Percentiles rank a stretch among this genome's conserved stretches.
Conservation (phyloP, 1,140 invertebrate genomes). For the Procambarus clarkii region DNA sequence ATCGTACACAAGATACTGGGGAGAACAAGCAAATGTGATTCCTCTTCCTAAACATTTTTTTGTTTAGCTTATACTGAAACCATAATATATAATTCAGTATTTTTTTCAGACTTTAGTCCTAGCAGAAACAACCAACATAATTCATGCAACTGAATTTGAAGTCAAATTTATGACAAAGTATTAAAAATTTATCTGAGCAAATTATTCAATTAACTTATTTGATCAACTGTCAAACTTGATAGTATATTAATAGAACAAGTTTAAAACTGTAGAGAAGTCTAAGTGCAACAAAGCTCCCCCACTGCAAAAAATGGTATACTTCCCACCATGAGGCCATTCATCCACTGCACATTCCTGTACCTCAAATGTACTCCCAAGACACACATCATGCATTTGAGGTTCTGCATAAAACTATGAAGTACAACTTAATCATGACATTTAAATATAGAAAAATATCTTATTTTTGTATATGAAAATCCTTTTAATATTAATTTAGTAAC, state of each 20-base stretch:
- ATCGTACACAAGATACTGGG: conserved; percentile 82
- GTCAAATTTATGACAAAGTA: neutral
- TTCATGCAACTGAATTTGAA: neutral
- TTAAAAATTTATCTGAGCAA: neutral
- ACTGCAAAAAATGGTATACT: neutral
- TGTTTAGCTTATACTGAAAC: neutral
- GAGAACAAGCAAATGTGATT: conserved; percentile 63
- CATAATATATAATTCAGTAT: neutral
- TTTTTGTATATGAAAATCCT: too few relatives aligned
- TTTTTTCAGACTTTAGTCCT: neutral
- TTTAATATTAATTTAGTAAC: too few relatives aligned
- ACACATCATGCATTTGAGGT: neutral
- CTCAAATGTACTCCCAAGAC: neutral
- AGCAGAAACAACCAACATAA: neutral
- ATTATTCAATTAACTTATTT: neutral
- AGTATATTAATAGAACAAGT: neutral
- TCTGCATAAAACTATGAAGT: too few relatives aligned
- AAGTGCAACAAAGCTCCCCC: neutral
- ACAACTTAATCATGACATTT: too few relatives aligned
- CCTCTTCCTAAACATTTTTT: neutral
- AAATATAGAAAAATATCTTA: too few relatives aligned
- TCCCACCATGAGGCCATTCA: neutral
- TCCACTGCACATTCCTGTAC: neutral
- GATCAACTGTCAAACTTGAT: neutral
- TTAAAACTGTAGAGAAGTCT: neutral